Evolutionary conservation across 2,113 vertebrate genomes (phyloP), one percentile per base, ranked within the genome.

Genomic region (Myotis lucifugus): DNA sequence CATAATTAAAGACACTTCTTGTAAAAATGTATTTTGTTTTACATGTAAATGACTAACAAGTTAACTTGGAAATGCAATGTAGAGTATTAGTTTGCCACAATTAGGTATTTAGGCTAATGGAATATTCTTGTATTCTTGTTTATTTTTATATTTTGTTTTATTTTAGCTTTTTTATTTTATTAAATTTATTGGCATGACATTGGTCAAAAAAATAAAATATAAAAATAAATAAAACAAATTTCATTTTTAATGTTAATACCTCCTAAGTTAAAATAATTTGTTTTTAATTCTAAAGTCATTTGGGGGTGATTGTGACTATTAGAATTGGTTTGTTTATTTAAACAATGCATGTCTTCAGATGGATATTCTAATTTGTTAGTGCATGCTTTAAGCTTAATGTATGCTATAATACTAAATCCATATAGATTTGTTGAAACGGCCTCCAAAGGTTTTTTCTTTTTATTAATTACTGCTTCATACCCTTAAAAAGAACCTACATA

Each of bases 201-300:
- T 61, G 59, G 59, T 61, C 46, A 46, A 46, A 46, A 46, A 61
- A 59, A 59, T 59, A 59, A 59, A 56, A 59, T 59, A 27, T 61
- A 61, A 61, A 27, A 61, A 61, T 61, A 88, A 81, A 48, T 82
- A 61, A 70, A 73, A 85, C 19, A 52, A 25, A 13, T 93, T 85
- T 85, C 1, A 42, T 86, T 92, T 88, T 93, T 73, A 84, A 83
- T 89, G 61, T 93, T 81, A 56, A 2, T 86, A 56, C 81, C 88
- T 91, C 32, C 34, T 89, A 83, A 85, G 42, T 92, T 93, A 70
- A 85, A 81, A 86, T 4, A 85, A 59, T 76, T 83, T 88, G 48
- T 84, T 97, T 95, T 89, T 70, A 85, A 34, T 90, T 94, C 25
- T 74, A 27, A 96, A 97, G 61, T 94, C 50, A 15, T 76, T 76